phyloP scores from a whole-genome alignment of 2,888 invertebrate species.

The Venusia cambrica region DNA sequence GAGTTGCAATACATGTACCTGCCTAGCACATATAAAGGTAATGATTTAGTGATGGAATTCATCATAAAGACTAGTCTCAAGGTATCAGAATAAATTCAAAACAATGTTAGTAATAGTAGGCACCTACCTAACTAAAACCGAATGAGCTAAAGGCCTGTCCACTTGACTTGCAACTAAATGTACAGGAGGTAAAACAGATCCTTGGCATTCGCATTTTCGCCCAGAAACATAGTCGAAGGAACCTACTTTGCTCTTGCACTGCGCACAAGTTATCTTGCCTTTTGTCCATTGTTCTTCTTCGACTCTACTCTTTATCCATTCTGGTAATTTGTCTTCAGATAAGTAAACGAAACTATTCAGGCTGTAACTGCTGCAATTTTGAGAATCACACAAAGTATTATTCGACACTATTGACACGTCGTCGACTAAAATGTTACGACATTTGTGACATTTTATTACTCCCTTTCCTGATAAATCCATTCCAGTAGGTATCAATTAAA shows the following conservation, averaged over 20 bases:
- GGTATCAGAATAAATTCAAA: too few species aligned
- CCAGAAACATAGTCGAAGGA: conserved; percentile 85
- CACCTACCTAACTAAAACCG: too few species aligned
- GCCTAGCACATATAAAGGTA: too few species aligned
- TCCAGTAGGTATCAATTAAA: background rate
- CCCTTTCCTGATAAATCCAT: conserved; percentile 31
- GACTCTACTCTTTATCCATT: conserved; percentile 77
- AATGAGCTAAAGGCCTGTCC: conserved; percentile 61
- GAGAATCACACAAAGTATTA: conserved; percentile 37
- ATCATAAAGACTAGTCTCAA: too few species aligned
- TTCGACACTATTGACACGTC: conserved; percentile 34
- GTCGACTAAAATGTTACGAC: conserved; percentile 57
- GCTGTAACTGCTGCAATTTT: conserved; percentile 53
- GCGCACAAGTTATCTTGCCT: conserved; percentile 84
- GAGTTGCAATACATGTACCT: too few species aligned
- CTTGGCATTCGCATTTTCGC: conserved; percentile 82
- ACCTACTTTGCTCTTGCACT: conserved; percentile 83
- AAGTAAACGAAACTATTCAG: conserved; percentile 68
- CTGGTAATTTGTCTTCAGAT: conserved; percentile 78
- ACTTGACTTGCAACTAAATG: conserved; percentile 84
- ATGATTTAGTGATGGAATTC: too few species aligned
- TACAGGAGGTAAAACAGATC: conserved; percentile 78
- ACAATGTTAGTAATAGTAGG: too few species aligned
- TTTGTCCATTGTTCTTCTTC: conserved; percentile 83
- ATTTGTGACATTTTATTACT: conserved; percentile 69